These are phyloP conservation scores for Callyntrura sp. DNA, from an alignment of 2,888 invertebrate genomes.

Conservation along the genomic window DNA sequence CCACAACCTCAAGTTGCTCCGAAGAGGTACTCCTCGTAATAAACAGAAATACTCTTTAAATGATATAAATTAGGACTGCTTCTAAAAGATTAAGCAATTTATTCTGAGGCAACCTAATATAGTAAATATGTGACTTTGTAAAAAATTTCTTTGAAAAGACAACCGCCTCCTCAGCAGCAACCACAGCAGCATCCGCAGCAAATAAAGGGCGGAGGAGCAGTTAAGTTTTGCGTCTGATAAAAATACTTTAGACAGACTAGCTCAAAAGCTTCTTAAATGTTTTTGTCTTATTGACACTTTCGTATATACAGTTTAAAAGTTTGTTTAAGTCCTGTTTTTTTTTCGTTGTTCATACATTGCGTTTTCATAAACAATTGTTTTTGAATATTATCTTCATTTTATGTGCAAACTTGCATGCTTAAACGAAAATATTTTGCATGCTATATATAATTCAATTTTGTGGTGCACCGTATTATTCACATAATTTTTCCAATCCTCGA, in stretches of 20 bases:
- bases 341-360: neutral
- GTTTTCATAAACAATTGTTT: neutral
- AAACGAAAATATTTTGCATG: neutral
- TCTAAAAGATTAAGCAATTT: neutral
- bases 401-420: constrained; percentile 5
- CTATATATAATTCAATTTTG: neutral
- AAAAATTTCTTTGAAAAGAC: constrained; percentile 46
- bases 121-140: constrained; percentile 14
- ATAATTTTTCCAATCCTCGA: constrained; percentile 1
- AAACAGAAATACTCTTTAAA: constrained; percentile 22
- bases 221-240: constrained; percentile 80
- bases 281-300: constrained; percentile 45
- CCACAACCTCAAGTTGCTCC: constrained; percentile 96
- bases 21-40: constrained; percentile 90
- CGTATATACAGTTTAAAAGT: neutral
- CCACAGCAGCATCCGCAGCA: constrained; percentile 65
- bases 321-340: neutral
- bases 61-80: neutral
- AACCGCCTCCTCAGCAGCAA: constrained; percentile 71
- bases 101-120: neutral
- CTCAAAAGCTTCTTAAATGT: constrained; percentile 3
- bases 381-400: constrained; percentile 5
- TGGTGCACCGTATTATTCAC: constrained; percentile 7
- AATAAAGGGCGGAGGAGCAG: constrained; percentile 83
- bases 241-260: neutral